These are phyloP conservation scores for Ophthalmolycus amberensis DNA, from an alignment of 2,113 vertebrate species.

Conservation along the genomic window DNA sequence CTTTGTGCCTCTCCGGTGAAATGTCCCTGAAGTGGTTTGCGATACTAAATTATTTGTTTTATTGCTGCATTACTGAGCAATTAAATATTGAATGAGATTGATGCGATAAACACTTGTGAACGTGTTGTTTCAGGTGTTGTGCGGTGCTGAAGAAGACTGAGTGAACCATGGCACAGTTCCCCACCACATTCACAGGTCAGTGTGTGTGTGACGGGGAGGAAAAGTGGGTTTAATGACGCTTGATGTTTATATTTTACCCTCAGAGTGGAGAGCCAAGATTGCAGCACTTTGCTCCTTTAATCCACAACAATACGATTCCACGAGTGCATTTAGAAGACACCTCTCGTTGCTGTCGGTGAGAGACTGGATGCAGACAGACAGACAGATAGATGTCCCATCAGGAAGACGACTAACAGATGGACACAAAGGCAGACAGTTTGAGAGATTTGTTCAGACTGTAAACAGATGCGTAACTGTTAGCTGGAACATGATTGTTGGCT, in stretches of 20 bases:
- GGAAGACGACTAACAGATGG: neutral
- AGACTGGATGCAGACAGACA: neutral
- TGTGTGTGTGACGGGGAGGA: neutral
- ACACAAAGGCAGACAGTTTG: neutral
- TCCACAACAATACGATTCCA: neutral
- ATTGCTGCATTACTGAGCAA: neutral
- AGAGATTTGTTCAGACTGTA: neutral
- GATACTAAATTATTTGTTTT: neutral
- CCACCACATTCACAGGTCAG: slow-evolving; percentile 95
- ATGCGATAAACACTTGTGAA: neutral
- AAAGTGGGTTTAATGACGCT: too few relatives aligned
- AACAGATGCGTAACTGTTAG: slow-evolving; percentile 25
- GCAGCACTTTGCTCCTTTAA: neutral
- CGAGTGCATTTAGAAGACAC: too few relatives aligned
- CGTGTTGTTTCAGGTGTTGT: slow-evolving; percentile 77
- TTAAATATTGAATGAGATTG: neutral
- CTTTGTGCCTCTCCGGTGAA: neutral
- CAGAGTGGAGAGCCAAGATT: neutral
- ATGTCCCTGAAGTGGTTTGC: neutral
- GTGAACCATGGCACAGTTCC: slow-evolving; percentile 98
- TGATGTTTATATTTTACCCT: neutral
- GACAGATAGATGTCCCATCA: too few relatives aligned
- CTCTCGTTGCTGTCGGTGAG: neutral
- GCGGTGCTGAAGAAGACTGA: slow-evolving; percentile 79
- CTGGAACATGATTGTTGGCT: neutral